A percentile compares a stretch with the other conserved stretches of the same genome.
Conservation (phyloP, 2,888 invertebrate genomes). For the Leucoma salicis region DNA sequence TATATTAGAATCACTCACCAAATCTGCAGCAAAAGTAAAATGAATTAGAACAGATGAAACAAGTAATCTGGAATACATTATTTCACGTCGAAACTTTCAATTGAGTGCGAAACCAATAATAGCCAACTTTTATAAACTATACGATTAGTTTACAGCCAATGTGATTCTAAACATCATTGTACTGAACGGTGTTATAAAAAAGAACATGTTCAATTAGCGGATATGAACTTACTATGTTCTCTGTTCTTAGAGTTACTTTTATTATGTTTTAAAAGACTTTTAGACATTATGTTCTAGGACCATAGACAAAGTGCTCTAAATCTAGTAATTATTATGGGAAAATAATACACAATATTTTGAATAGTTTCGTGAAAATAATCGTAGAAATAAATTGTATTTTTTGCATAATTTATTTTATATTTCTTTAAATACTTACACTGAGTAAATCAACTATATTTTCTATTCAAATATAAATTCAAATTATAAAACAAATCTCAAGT, state of each 20-base stretch:
- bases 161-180: conserved; percentile 54
- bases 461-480: too few species aligned
- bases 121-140: conserved; percentile 46
- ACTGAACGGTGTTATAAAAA: conserved; percentile 22
- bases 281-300: not conserved
- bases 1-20: conserved; percentile 16
- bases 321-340: not conserved
- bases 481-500: too few species aligned
- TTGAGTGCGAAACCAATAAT: conserved; percentile 12
- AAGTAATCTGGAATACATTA: conserved; percentile 26
- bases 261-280: not conserved
- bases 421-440: too few species aligned
- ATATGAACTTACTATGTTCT: conserved; percentile 17
- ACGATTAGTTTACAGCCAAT: conserved; percentile 13
- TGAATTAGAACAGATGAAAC: conserved; percentile 16
- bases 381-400: too few species aligned
- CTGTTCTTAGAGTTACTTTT: not conserved
- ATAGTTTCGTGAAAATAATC: too few species aligned
- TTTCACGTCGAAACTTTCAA: conserved; percentile 19
- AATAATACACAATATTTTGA: too few species aligned
- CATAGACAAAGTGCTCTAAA: not conserved
- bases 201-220: conserved; percentile 13
- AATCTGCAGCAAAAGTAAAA: conserved; percentile 12
- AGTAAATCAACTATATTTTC: too few species aligned
- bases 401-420: too few species aligned